Conservation (phyloP, 2,797 vertebrate species). For the Sylvia borin region DNA sequence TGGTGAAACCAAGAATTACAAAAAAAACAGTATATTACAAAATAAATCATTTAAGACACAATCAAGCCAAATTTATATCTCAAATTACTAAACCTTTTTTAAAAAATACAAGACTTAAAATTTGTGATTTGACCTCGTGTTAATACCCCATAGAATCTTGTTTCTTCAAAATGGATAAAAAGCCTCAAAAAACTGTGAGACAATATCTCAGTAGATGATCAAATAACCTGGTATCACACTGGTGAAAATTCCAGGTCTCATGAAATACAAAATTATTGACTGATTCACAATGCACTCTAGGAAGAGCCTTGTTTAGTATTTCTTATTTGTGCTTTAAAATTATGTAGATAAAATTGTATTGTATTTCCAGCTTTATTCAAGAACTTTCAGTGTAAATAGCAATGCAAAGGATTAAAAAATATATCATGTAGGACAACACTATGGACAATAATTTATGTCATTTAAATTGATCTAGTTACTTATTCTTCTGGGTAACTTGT, state of each 20-base stretch:
- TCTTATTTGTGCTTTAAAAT: neutral
- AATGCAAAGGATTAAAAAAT: neutral
- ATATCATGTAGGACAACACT: neutral
- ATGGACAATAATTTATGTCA: neutral
- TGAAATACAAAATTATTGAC: neutral
- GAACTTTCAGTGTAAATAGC: neutral
- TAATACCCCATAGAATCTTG: fast-evolving
- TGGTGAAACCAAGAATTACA: neutral
- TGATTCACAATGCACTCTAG: neutral
- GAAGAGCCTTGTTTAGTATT: neutral
- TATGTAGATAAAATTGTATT: neutral
- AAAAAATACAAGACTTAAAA: neutral
- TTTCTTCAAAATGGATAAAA: neutral
- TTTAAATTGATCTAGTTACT: neutral
- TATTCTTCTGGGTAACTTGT: neutral
- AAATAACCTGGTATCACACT: neutral
- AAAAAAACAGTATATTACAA: neutral
- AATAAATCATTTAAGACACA: neutral
- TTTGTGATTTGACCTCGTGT: neutral
- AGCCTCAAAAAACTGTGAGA: neutral
- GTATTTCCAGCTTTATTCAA: neutral
- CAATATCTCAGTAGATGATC: neutral
- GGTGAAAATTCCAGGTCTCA: neutral
- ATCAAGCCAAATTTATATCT: neutral
- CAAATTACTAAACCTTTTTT: neutral